phyloP scores from a whole-genome alignment of 2,888 invertebrate genomes.

The Drosophila meridionalis region DNA sequence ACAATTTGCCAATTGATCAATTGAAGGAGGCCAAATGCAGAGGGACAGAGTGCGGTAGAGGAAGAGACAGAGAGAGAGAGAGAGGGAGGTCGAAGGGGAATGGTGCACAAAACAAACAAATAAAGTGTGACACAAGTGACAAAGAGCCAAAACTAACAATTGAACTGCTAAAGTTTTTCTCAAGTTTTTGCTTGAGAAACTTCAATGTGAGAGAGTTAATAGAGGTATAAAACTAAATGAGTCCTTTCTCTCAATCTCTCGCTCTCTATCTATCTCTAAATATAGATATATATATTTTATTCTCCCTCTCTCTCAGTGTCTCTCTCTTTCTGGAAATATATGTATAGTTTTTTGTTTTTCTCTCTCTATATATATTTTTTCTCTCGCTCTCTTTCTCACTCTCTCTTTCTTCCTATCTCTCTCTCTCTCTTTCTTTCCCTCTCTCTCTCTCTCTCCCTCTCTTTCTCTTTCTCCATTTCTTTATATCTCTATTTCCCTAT shows the following conservation, averaged over 20 bases:
- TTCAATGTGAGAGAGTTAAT: not conserved
- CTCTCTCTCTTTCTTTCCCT: no score
- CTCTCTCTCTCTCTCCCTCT: no score
- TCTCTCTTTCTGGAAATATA: no score
- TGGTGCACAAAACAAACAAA: not conserved
- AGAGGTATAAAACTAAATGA: not conserved
- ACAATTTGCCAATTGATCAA: conserved; percentile 50
- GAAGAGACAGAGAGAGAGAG: not conserved
- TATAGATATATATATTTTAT: no score
- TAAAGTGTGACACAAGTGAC: not conserved
- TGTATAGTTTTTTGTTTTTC: no score
- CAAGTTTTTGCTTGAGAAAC: not conserved
- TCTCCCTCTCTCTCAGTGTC: no score
- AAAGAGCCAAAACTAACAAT: not conserved
- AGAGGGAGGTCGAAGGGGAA: not conserved
- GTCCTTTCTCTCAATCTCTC: no score
- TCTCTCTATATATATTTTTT: no score
- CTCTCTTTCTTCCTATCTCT: no score
- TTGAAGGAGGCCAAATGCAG: conserved; percentile 5
- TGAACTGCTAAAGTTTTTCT: not conserved
- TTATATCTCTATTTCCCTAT: no score
- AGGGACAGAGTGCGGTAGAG: not conserved
- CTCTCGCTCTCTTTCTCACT: no score
- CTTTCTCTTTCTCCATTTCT: no score
- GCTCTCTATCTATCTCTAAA: not conserved